These are phyloP conservation scores for Biston stratarius DNA, from an alignment of 2,888 invertebrate genomes.

Conservation along the genomic window DNA sequence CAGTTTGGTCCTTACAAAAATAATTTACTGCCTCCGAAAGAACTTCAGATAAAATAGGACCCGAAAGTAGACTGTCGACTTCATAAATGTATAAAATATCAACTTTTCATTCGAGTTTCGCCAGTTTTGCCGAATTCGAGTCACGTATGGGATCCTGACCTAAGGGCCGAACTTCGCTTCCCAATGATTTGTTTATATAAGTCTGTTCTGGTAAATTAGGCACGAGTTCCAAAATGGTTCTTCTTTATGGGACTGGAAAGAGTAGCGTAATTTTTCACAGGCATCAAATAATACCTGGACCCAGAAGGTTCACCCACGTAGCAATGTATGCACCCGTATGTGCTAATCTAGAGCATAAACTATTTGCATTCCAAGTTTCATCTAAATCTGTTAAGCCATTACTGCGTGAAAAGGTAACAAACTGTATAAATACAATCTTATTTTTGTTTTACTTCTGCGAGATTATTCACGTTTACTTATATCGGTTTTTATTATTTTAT, in stretches of 20 bases:
- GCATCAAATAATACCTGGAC: too few species aligned
- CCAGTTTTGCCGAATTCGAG: conserved; percentile 12
- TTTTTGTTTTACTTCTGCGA: too few species aligned
- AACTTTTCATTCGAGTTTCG: conserved; percentile 27
- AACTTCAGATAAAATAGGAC: conserved; percentile 17
- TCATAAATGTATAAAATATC: conserved; percentile 31
- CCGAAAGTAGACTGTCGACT: conserved; percentile 14
- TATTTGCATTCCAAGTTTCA: too few species aligned
- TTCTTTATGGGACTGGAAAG: background rate
- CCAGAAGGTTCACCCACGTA: too few species aligned
- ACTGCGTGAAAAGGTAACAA: too few species aligned
- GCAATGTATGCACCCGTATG: too few species aligned
- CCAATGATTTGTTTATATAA: conserved; percentile 33
- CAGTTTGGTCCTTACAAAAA: conserved; percentile 1
- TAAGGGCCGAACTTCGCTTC: conserved; percentile 11
- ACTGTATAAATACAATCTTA: too few species aligned
- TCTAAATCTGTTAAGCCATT: too few species aligned
- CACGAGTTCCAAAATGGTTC: background rate
- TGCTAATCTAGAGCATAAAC: too few species aligned
- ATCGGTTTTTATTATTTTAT: too few species aligned
- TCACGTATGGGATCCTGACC: conserved; percentile 30
- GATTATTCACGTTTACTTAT: too few species aligned
- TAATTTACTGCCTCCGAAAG: conserved; percentile 15
- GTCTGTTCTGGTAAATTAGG: conserved; percentile 15
- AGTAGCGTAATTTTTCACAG: too few species aligned